phyloP scores from a whole-genome alignment of 2,888 invertebrate genomes.

The Trisateles emortualis region DNA sequence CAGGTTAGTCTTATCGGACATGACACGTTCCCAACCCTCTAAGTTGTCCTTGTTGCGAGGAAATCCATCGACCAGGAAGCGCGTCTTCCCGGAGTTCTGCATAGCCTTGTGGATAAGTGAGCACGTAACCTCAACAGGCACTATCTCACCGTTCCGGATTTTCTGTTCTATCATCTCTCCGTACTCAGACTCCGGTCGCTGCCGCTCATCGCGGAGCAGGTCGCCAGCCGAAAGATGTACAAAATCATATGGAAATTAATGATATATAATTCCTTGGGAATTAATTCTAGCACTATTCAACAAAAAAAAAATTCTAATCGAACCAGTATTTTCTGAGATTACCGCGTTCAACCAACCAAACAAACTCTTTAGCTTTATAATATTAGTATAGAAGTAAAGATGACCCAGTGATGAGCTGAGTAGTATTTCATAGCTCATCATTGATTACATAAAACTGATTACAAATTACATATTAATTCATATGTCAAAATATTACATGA shows the following conservation, averaged over 20 bases:
- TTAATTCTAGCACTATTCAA: too few species aligned
- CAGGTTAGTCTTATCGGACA: slow-evolving; percentile 94
- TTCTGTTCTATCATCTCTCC: slow-evolving; percentile 97
- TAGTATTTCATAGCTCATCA: too few species aligned
- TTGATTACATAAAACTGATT: too few species aligned
- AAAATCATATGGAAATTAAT: slow-evolving; percentile 93
- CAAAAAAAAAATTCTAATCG: too few species aligned
- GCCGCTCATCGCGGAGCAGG: slow-evolving; percentile 96
- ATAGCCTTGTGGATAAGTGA: slow-evolving; percentile 95
- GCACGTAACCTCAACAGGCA: slow-evolving; percentile 99
- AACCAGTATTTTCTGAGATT: too few species aligned
- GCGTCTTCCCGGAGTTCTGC: slow-evolving; percentile 88
- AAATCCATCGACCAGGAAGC: slow-evolving; percentile 99
- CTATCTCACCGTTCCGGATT: slow-evolving; percentile 97
- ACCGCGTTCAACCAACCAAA: too few species aligned
- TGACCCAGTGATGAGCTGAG: too few species aligned
- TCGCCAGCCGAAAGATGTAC: slow-evolving; percentile 97
- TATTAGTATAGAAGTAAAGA: too few species aligned
- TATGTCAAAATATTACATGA: neutral
- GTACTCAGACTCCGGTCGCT: slow-evolving; percentile 93
- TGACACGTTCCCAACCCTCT: slow-evolving; percentile 95
- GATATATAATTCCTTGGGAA: too few species aligned
- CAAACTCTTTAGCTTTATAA: too few species aligned
- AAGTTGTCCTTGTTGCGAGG: slow-evolving; percentile 98
- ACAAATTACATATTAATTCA: neutral